phyloP scores from a whole-genome alignment of 1,140 invertebrate genomes.

The Drosophila lini region DNA sequence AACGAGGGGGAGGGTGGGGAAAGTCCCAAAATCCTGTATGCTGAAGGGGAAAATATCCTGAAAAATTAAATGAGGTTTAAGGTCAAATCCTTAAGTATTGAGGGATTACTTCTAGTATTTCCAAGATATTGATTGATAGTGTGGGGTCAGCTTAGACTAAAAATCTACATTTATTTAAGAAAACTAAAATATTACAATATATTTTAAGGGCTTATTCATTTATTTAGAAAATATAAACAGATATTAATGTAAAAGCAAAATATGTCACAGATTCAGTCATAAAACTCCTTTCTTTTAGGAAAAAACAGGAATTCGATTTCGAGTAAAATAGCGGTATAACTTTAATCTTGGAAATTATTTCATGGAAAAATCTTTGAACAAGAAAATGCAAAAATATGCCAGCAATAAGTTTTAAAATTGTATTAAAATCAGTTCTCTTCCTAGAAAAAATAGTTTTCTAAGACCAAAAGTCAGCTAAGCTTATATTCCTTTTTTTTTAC shows the following conservation, averaged over 20 bases:
- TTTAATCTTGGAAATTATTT: background rate
- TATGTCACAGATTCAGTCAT: too few species aligned
- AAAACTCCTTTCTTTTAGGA: background rate
- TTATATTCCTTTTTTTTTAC: too few species aligned
- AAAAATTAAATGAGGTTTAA: background rate
- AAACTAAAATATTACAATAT: too few species aligned
- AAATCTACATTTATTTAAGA: too few species aligned
- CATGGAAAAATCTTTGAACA: too few species aligned
- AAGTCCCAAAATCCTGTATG: constrained; percentile 1
- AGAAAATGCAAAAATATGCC: background rate
- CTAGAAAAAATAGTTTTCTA: too few species aligned
- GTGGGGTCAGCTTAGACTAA: too few species aligned
- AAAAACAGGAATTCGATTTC: too few species aligned
- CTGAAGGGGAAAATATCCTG: background rate
- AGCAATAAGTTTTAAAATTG: background rate
- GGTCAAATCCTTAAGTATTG: background rate
- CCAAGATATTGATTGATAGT: background rate
- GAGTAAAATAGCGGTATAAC: too few species aligned
- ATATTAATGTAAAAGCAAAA: background rate
- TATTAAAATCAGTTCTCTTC: background rate
- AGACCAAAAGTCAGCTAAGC: background rate
- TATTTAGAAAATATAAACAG: background rate
- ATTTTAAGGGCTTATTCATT: too few species aligned
- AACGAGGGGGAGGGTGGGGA: background rate
- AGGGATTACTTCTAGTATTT: background rate